Evolutionary conservation across 2,888 invertebrate species (phyloP).

Genomic region (Papilio elwesi): DNA sequence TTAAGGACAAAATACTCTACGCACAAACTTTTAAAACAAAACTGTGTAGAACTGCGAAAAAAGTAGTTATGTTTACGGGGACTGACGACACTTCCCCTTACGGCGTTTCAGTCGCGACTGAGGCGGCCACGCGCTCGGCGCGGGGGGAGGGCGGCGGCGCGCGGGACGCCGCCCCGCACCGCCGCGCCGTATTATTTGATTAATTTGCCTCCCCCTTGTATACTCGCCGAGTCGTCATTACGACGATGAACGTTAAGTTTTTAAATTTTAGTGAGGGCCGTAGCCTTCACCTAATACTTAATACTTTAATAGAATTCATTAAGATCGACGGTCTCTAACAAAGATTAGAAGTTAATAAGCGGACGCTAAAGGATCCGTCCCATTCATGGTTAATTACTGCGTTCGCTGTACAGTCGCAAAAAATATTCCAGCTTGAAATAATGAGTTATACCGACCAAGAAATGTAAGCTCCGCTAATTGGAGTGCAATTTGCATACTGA

Average conservation of each 20-base stretch:
- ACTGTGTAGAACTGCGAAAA: constrained; percentile 81
- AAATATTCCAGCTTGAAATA: constrained; percentile 74
- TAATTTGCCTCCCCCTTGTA: constrained; percentile 84
- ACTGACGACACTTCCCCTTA: constrained; percentile 77
- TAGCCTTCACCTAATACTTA: constrained; percentile 82
- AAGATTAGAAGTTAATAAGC: constrained; percentile 82
- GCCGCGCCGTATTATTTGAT: constrained; percentile 82
- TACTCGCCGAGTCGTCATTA: constrained; percentile 80
- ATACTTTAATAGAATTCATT: constrained; percentile 82
- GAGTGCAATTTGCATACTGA: constrained; percentile 80
- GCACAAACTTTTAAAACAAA: constrained; percentile 82
- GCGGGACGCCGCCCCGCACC: constrained; percentile 61
- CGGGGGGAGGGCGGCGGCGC: constrained; percentile 54
- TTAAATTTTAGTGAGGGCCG: constrained; percentile 80
- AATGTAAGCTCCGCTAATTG: constrained; percentile 78
- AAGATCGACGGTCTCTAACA: constrained; percentile 73
- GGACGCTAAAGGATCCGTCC: constrained; percentile 73
- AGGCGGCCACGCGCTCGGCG: constrained; percentile 77
- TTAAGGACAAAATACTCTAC: constrained; percentile 68
- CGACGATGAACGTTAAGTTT: constrained; percentile 81
- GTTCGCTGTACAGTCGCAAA: constrained; percentile 65
- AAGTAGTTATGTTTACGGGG: constrained; percentile 76
- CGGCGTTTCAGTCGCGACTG: constrained; percentile 80
- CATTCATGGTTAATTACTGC: constrained; percentile 76
- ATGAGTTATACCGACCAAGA: constrained; percentile 77